Base-by-base conservation (phyloP, 2,113 vertebrate species). In the Lamprologus callipterus region DNA sequence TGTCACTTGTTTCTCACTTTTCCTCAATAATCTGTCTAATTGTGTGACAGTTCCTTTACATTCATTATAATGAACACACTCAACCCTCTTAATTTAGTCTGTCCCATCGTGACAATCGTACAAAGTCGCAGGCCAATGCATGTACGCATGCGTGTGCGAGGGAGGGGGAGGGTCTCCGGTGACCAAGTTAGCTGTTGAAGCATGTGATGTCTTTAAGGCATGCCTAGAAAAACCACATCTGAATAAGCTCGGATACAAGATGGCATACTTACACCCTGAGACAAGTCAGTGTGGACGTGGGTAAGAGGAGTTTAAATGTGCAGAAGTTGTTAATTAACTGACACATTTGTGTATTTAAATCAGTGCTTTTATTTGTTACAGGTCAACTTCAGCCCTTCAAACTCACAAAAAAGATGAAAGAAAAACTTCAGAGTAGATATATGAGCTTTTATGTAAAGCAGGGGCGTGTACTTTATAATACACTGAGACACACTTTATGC, bases 171-270 rank as follows among this genome's bases (percentile, higher is more conserved):
- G 88, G 65, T 84, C 87, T 91, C 85, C 84, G 63, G 82, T 95
- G 94, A 95, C 94, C 93, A 93, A 94, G 93, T 94, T 93, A 95
- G 85, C 90, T 92, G 92, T 91, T 95, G 94, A 94, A 92, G 94
- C 94, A 92, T 94, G 91, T 95, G 91, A 96, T 95, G 87, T 94
- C 83, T 90, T 95, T 92, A 94, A 93, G 87, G 85, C 84, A 92
- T 84, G 86, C 79, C 82, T 87, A 53, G 58, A 85, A 93, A 84
- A 47, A 86, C 54, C 42, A 87, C 54, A 73, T 85, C 75, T 73
- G 26, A 89, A 83, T 10, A 19, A 75, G 68, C 85, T 87, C 14
- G 5, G 54, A 88, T 68, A 26, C 28, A 87, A 23, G 45, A 91
- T 73, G 85, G 89, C 86, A 88, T 60, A 63, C 55, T 82, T 83